A percentile compares a stretch with the other conserved stretches of the same genome.
These are phyloP conservation scores for Polydrusus tereticollis DNA, from an alignment of 2,888 invertebrate genomes.

Conservation along the genomic window DNA sequence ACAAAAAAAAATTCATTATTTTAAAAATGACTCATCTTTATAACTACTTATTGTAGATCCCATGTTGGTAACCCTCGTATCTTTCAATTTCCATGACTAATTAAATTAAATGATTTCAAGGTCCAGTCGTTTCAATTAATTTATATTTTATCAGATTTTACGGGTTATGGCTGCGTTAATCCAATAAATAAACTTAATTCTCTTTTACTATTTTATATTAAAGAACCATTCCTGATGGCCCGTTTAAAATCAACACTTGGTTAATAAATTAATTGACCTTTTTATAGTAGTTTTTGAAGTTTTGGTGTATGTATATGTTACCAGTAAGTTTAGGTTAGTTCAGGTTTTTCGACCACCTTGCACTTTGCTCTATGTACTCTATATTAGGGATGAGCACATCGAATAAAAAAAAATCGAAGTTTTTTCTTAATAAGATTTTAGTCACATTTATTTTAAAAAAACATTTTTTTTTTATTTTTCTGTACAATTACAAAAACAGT, in stretches of 20 bases:
- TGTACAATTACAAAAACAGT: too few relatives aligned
- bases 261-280: conserved; percentile 9
- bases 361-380: too few relatives aligned
- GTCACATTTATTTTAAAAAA: too few relatives aligned
- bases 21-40: conserved; percentile 9
- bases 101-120: conserved; percentile 30
- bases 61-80: conserved; percentile 13
- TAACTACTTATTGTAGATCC: background rate
- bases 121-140: conserved; percentile 20
- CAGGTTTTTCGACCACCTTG: too few relatives aligned
- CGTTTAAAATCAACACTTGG: background rate
- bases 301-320: too few relatives aligned
- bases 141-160: conserved; percentile 31
- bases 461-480: too few relatives aligned
- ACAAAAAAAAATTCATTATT: background rate
- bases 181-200: conserved; percentile 12
- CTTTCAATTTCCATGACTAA: conserved; percentile 28
- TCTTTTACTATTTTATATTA: conserved; percentile 12
- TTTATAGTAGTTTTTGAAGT: background rate
- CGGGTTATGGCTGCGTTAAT: conserved; percentile 19
- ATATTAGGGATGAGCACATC: too few relatives aligned
- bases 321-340: too few relatives aligned
- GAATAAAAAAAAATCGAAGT: too few relatives aligned
- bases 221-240: conserved; percentile 10
- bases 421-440: too few relatives aligned